A percentile compares a stretch with the other conserved stretches of the same genome.
phyloP scores from a whole-genome alignment of 2,888 invertebrate genomes.

The Sphaerolaimus hirsutus region DNA sequence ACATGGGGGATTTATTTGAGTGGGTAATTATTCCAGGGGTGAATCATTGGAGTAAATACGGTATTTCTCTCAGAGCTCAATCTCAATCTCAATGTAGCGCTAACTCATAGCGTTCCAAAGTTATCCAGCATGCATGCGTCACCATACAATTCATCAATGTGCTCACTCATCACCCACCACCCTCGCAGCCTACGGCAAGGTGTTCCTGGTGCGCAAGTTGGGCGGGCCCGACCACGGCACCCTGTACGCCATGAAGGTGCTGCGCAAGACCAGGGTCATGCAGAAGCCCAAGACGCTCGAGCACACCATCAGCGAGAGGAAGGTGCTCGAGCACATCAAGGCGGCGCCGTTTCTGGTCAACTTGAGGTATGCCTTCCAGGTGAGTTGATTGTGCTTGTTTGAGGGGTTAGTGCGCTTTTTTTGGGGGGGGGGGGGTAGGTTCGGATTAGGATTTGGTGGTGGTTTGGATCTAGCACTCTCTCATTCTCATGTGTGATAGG shows the following conservation, averaged over 20 bases:
- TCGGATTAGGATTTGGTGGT: too few species aligned
- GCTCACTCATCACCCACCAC: not conserved
- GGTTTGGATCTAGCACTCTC: too few species aligned
- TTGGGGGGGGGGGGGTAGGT: too few species aligned
- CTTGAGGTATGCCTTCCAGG: conserved; percentile 76
- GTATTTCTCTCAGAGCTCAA: too few species aligned
- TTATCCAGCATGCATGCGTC: not conserved
- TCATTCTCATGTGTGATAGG: too few species aligned
- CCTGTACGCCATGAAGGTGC: conserved; percentile 89
- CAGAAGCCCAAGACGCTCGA: conserved; percentile 76
- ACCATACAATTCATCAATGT: not conserved
- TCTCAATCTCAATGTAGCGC: too few species aligned
- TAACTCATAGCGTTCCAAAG: too few species aligned
- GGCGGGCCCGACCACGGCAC: conserved; percentile 57
- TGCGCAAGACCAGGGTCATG: conserved; percentile 67
- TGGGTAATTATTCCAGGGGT: too few species aligned
- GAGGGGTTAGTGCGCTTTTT: too few species aligned
- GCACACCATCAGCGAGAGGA: conserved; percentile 83
- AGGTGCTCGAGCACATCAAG: conserved; percentile 78
- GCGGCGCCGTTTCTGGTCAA: conserved; percentile 86
- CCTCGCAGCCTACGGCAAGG: conserved; percentile 81
- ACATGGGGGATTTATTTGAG: too few species aligned
- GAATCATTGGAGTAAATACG: too few species aligned
- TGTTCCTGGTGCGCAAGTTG: conserved; percentile 70
- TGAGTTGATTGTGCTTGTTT: too few species aligned